These are phyloP conservation scores for Physeter macrocephalus DNA, from an alignment of 2,113 vertebrate genomes.

Conservation along the genomic window DNA sequence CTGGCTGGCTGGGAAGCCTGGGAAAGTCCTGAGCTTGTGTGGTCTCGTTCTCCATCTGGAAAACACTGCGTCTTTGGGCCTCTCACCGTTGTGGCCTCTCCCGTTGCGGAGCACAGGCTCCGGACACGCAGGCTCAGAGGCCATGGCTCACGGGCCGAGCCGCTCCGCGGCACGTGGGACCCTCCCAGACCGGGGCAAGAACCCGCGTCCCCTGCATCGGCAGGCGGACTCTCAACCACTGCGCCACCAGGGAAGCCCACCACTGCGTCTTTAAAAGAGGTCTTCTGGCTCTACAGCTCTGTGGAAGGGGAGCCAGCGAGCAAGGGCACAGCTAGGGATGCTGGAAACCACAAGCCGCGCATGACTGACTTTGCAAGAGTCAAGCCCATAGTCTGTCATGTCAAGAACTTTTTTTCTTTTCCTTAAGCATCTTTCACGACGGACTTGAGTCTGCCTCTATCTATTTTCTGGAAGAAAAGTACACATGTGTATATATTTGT, in stretches of 20 bases:
- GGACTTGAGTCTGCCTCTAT: neutral
- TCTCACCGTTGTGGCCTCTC: too few species aligned
- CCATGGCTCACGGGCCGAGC: too few species aligned
- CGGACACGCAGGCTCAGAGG: too few species aligned
- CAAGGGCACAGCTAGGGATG: neutral
- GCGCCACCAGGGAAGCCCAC: too few species aligned
- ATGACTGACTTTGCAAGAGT: neutral
- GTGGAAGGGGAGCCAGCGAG: neutral
- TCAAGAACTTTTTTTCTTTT: neutral
- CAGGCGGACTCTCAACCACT: too few species aligned
- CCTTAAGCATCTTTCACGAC: neutral
- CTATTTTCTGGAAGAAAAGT: neutral
- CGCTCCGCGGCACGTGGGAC: too few species aligned
- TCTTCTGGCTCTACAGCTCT: neutral
- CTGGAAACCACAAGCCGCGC: neutral
- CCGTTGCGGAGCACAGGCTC: too few species aligned
- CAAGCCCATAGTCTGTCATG: neutral
- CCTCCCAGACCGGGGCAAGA: too few species aligned
- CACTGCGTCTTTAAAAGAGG: neutral
- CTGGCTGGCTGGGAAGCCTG: neutral
- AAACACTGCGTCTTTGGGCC: neutral
- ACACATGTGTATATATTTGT: neutral
- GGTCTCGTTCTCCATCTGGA: neutral
- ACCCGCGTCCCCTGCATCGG: too few species aligned
- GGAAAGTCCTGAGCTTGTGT: neutral